Conservation (phyloP, 2,888 invertebrate genomes). For the Pachymerium ferrugineum region DNA sequence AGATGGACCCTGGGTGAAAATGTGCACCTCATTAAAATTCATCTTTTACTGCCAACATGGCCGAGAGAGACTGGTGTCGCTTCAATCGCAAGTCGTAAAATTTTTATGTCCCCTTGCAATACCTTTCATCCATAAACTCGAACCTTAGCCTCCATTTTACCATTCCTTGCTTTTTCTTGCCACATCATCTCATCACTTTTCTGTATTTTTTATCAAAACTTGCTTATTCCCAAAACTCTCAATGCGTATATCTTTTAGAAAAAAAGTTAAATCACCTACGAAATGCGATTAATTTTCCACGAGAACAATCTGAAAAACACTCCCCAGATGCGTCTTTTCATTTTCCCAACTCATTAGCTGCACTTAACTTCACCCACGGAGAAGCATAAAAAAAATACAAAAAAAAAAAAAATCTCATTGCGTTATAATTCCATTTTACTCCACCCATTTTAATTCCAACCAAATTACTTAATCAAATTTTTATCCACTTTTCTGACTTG, state of each 20-base stretch:
- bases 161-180: too few species aligned
- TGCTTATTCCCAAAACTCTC: too few species aligned
- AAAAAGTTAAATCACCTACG: neutral
- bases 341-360: conserved; percentile 19
- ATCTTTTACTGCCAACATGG: neutral
- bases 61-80: neutral
- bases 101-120: neutral
- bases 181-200: neutral
- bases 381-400: neutral
- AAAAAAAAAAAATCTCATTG: neutral
- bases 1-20: neutral
- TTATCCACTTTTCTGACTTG: neutral
- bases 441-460: neutral
- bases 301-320: neutral
- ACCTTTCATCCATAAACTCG: conserved; percentile 14
- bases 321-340: neutral
- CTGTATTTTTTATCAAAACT: too few species aligned
- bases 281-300: conserved; percentile 1
- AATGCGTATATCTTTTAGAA: too few species aligned
- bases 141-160: neutral
- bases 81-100: conserved; percentile 2
- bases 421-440: neutral
- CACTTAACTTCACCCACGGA: neutral
- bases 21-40: neutral
- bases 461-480: neutral